phyloP scores from a whole-genome alignment of 2,113 vertebrate genomes.

The Bambusicola thoracicus region DNA sequence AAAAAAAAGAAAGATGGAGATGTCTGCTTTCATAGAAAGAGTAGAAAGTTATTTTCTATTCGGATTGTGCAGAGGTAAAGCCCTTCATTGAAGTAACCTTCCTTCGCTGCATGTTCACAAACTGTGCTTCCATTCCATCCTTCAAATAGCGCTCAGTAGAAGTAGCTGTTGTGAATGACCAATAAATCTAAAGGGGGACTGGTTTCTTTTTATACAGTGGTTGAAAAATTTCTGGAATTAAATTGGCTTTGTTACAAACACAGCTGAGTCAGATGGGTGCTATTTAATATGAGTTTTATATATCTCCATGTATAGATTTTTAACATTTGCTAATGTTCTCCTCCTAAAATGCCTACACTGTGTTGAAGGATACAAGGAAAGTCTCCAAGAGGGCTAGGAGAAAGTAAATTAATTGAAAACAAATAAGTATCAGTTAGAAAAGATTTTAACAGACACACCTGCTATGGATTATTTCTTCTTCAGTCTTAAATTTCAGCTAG shows the following conservation, averaged over 20 bases:
- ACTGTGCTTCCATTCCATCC: neutral
- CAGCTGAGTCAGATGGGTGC: neutral
- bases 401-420: neutral
- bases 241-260: neutral
- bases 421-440: neutral
- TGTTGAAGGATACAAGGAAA: neutral
- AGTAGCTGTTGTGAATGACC: neutral
- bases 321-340: neutral
- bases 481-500: neutral
- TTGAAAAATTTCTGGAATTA: neutral
- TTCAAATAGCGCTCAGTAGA: neutral
- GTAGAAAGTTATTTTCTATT: neutral
- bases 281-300: neutral
- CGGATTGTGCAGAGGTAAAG: neutral
- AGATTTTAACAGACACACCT: neutral
- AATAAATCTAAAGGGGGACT: neutral
- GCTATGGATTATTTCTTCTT: neutral
- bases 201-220: neutral
- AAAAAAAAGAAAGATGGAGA: fast-evolving
- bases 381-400: neutral
- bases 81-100: neutral
- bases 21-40: neutral
- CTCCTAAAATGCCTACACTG: neutral
- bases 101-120: neutral
- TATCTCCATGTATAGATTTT: neutral